These are phyloP conservation scores for Erethizon dorsatum DNA, from an alignment of 2,797 vertebrate genomes.

Conservation along the genomic window DNA sequence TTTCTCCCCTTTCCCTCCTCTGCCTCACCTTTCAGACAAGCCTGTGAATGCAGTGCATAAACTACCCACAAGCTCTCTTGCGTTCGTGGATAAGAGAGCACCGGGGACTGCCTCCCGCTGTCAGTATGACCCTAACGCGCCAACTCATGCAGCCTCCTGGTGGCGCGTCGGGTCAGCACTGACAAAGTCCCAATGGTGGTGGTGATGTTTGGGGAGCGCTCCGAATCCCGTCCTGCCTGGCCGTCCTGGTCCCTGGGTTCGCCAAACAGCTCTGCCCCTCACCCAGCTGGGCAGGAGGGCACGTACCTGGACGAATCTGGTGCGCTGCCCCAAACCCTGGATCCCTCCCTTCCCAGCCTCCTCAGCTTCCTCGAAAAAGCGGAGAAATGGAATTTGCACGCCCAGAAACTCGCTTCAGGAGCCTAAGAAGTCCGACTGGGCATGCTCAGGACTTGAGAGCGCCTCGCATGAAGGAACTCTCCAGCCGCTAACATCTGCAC, in stretches of 20 bases:
- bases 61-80: neutral
- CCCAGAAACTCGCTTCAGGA: constrained; percentile 74
- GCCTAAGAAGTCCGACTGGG: constrained; percentile 69
- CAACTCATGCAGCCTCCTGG: constrained; percentile 14
- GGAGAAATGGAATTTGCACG: constrained; percentile 80
- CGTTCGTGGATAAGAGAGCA: neutral
- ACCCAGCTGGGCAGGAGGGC: neutral
- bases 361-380: constrained; percentile 81
- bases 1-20: neutral
- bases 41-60: neutral
- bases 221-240: neutral
- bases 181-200: neutral
- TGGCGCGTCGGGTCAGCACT: constrained; percentile 16
- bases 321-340: constrained; percentile 49
- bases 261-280: constrained; percentile 44
- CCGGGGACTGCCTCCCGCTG: neutral
- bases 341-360: constrained; percentile 70
- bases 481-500: constrained; percentile 64
- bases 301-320: neutral
- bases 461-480: constrained; percentile 56
- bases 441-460: constrained; percentile 76
- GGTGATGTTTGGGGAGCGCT: neutral
- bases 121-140: constrained; percentile 16
- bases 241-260: neutral
- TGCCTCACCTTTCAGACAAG: constrained; percentile 46